phyloP scores from a whole-genome alignment of 2,888 invertebrate species.

The Hypomecis punctinalis region DNA sequence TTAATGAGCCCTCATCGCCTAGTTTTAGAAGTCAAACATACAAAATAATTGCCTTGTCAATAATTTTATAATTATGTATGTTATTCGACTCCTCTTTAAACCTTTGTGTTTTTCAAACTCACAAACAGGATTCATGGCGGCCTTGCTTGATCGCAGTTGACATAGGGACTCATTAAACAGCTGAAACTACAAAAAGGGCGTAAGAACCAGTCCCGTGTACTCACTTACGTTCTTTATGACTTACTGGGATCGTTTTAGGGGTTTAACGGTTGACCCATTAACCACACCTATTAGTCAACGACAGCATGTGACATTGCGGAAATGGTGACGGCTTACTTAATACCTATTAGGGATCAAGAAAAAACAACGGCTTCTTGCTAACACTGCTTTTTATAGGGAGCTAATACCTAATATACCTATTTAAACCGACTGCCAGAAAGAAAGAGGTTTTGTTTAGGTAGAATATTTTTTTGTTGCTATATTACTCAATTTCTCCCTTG shows the following conservation, averaged over 20 bases:
- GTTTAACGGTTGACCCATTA: constrained; percentile 21
- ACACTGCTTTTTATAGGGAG: not conserved
- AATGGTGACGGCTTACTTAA: constrained; percentile 20
- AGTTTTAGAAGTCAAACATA: too few species aligned
- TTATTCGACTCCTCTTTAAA: not conserved
- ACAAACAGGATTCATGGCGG: not conserved
- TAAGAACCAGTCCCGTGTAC: not conserved
- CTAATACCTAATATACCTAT: not conserved
- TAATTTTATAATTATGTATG: not conserved
- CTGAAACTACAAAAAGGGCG: not conserved
- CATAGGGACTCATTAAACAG: constrained; percentile 14
- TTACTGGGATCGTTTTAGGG: constrained; percentile 7
- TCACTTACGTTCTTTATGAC: constrained; percentile 10
- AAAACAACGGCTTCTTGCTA: constrained; percentile 10
- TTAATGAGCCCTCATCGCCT: too few species aligned
- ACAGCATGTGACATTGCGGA: constrained; percentile 27
- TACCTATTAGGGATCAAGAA: not conserved
- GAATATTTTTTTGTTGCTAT: too few species aligned
- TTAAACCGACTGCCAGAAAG: not conserved
- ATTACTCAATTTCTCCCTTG: too few species aligned
- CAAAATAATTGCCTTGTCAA: too few species aligned
- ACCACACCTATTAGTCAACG: constrained; percentile 24
- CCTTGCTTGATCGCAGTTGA: not conserved
- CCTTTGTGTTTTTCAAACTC: not conserved
- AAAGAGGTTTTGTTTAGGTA: too few species aligned